Evolutionary conservation across 1,140 invertebrate genomes (phyloP), one percentile per base, ranked within the genome.

Genomic region (Zaprionus kolodkinae): DNA sequence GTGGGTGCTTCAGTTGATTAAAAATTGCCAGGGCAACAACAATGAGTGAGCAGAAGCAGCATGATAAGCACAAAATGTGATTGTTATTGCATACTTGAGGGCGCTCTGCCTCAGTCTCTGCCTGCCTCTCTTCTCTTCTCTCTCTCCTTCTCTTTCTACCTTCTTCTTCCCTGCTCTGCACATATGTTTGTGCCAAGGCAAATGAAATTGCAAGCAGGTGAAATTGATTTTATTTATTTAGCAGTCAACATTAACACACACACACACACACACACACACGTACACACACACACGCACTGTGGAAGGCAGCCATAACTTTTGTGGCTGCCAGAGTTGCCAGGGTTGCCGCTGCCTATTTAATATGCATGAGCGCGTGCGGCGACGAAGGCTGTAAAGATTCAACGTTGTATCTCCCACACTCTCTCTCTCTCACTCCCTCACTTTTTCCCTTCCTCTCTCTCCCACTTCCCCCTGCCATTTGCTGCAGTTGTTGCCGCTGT

Each of bases 211-310:
- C 62, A 74, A 60, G 66, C 65, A 72, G 73, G 59, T 79, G 50
- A 87, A 88, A 88, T 81, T 88, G 85, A 88, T 89, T 88, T 88
- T 88, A 88, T 84, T 88, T 88, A 88, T 88, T 88, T 73, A 88
- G 59, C 61, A 89, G 84, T 68, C 68, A 71, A 66, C 76, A 78
- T 86, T 86, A 75, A 87, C 54, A 43, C 52, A 35, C 48, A 33
- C 54, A 38, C 63, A 70, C 66, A 52, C 72, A 64, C 33, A 15
- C 36, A 48, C 45, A 60, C n/a, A 60, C 50, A 52, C 48, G 36
- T 38, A 35, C 35, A 35, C 36, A 21, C 36, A 38, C 36, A 40
- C 50, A 70, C n/a, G n/a, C 2, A n/a, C n/a, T n/a, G n/a, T 10
- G 17, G 15, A 5, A 12, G 38, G 38, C 27, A n/a, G 77, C 38